Evolutionary conservation across 2,888 invertebrate species (phyloP).

Genomic region (Colletes collaris): DNA sequence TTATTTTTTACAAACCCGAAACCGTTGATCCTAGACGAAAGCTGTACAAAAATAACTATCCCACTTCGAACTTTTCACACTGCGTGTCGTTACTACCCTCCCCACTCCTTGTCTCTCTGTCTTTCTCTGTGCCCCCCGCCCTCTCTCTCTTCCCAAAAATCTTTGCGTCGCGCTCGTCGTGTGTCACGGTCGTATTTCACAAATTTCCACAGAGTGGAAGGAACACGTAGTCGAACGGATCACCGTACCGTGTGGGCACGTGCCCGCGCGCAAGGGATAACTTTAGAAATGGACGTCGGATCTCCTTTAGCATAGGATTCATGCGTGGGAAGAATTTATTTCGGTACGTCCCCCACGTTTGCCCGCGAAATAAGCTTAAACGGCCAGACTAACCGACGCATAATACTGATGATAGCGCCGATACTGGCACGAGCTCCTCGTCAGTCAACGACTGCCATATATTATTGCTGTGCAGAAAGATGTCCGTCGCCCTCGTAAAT

Average conservation of each 20-base stretch:
- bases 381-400: conserved; percentile 56
- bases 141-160: conserved; percentile 3
- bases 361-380: conserved; percentile 73
- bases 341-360: conserved; percentile 75
- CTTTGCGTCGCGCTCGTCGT: conserved; percentile 15
- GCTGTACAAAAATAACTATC: conserved; percentile 56
- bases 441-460: conserved; percentile 26
- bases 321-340: conserved; percentile 83
- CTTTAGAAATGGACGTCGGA: conserved; percentile 81
- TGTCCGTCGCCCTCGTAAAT: conserved; percentile 23
- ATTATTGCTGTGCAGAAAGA: conserved; percentile 27
- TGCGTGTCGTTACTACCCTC: conserved; percentile 29
- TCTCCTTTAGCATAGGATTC: conserved; percentile 80
- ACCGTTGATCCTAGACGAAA: conserved; percentile 45
- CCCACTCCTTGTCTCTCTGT: not conserved
- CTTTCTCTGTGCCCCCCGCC: not conserved
- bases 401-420: conserved; percentile 55
- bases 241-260: conserved; percentile 67
- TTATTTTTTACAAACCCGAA: conserved; percentile 32
- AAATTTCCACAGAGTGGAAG: conserved; percentile 53
- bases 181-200: conserved; percentile 55
- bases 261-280: conserved; percentile 74
- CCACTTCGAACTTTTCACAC: conserved; percentile 57
- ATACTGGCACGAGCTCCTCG: conserved; percentile 42
- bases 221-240: conserved; percentile 26